These are phyloP conservation scores for Xyliphius kryptos DNA, from an alignment of 2,113 vertebrate genomes.

Conservation along the genomic window DNA sequence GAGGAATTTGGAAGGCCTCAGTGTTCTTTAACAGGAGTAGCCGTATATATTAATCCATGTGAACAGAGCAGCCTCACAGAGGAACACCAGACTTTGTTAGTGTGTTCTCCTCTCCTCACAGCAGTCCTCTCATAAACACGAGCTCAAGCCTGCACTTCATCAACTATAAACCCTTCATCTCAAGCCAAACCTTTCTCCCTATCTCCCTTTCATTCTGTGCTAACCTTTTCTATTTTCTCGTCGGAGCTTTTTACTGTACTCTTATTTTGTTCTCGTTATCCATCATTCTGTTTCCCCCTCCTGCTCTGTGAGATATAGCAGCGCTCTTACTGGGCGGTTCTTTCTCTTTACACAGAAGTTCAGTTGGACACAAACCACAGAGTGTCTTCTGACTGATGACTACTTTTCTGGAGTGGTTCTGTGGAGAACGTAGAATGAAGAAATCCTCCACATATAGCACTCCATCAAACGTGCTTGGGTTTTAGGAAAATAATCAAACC, in stretches of 20 bases:
- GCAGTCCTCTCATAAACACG: constrained; percentile 14
- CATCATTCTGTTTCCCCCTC: not conserved
- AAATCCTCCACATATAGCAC: no score
- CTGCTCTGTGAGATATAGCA: constrained; percentile 5
- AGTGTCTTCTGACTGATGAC: no score
- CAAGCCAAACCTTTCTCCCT: not conserved
- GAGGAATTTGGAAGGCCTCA: no score
- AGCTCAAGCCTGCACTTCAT: constrained; percentile 14
- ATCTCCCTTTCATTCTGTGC: not conserved
- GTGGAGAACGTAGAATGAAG: no score
- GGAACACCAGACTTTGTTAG: not conserved
- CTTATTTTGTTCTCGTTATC: not conserved
- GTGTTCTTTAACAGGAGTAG: no score
- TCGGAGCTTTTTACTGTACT: not conserved
- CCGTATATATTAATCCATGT: no score
- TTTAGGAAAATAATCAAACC: no score
- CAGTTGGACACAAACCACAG: no score
- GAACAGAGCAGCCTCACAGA: no score
- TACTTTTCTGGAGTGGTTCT: no score
- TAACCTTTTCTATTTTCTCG: not conserved
- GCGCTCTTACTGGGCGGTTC: not conserved
- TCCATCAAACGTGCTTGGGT: no score
- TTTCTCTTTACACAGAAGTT: not conserved
- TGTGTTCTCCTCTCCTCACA: not conserved
- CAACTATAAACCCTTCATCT: constrained; percentile 12